Conservation (phyloP, 2,113 vertebrate genomes). For the Atrichornis clamosus region DNA sequence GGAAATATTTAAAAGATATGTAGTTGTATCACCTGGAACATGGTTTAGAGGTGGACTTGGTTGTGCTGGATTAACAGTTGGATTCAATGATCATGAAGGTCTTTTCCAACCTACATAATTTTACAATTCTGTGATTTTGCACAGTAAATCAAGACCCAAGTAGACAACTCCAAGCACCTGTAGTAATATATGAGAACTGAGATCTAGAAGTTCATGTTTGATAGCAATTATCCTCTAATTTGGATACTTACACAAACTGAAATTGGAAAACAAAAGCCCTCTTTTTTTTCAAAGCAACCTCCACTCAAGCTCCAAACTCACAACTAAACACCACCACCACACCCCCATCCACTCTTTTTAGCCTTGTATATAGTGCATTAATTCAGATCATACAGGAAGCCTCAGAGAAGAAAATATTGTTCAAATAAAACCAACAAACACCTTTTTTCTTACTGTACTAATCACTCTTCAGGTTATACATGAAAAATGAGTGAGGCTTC, state of each 20-base stretch:
- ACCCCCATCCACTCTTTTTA: not conserved
- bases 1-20: not conserved
- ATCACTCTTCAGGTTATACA: not conserved
- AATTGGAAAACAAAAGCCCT: not conserved
- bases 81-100: not conserved
- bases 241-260: not conserved
- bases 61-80: not conserved
- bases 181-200: not conserved
- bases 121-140: not conserved
- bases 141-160: not conserved
- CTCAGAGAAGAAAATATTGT: not conserved
- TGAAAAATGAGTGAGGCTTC: not conserved
- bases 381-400: not conserved
- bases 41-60: not conserved
- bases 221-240: not conserved
- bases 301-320: not conserved
- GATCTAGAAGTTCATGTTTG: not conserved
- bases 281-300: not conserved
- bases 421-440: not conserved
- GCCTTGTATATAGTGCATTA: not conserved
- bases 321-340: not conserved
- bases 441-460: not conserved
- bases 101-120: not conserved
- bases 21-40: not conserved
- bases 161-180: not conserved